Percentiles rank a stretch among this genome's conserved stretches.
These are phyloP conservation scores for Psilanteris sp. DNA, from an alignment of 1,140 invertebrate genomes.

Conservation along the genomic window DNA sequence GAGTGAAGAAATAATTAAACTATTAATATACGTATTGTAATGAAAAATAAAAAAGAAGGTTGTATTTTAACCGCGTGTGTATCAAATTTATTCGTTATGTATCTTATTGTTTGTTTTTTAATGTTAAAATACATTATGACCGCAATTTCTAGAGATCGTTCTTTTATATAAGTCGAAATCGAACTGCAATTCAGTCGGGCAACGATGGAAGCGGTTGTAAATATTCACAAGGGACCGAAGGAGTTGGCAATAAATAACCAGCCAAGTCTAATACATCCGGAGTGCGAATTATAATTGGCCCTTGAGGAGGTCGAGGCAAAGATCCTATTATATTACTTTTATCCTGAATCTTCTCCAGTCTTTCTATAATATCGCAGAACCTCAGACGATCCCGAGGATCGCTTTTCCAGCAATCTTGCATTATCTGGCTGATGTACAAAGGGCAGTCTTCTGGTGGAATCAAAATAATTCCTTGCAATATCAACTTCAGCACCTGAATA, in stretches of 20 bases:
- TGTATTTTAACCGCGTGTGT: too few relatives aligned
- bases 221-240: constrained; percentile 80
- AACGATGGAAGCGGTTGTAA: constrained; percentile 77
- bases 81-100: too few relatives aligned
- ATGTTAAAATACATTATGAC: too few relatives aligned
- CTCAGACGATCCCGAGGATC: constrained; percentile 88
- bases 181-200: constrained; percentile 15
- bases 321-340: constrained; percentile 72
- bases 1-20: too few relatives aligned
- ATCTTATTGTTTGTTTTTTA: too few relatives aligned
- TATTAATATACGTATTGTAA: too few relatives aligned
- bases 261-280: constrained; percentile 80
- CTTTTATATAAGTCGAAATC: constrained; percentile 1
- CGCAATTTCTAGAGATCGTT: too few relatives aligned
- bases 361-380: constrained; percentile 87
- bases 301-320: constrained; percentile 80
- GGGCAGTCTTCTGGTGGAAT: constrained; percentile 91
- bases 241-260: constrained; percentile 82
- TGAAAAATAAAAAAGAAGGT: too few relatives aligned
- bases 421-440: constrained; percentile 87
- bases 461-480: constrained; percentile 91
- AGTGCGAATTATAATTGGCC: constrained; percentile 74
- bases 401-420: constrained; percentile 92
- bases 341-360: constrained; percentile 81
- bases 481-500: constrained; percentile 88